These are phyloP conservation scores for Spisula subtruncata DNA, from an alignment of 2,888 invertebrate genomes.

Conservation along the genomic window DNA sequence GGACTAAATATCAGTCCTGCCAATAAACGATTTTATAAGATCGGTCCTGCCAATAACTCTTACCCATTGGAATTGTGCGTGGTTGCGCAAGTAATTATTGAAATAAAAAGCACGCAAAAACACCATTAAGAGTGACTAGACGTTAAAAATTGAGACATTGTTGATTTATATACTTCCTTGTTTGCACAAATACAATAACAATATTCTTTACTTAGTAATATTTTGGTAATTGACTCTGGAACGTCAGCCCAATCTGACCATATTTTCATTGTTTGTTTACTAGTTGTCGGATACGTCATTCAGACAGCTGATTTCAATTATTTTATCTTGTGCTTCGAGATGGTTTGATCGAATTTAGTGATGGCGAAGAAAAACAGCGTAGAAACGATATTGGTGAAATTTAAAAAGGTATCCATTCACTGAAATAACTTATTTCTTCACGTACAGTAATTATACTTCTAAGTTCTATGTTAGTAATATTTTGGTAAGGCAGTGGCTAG, in stretches of 20 bases:
- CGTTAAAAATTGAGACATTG: not conserved
- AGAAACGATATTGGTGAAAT: not conserved
- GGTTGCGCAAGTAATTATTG: conserved; percentile 1
- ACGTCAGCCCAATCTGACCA: not conserved
- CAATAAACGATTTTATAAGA: too few species aligned
- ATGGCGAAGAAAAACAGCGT: conserved; percentile 12
- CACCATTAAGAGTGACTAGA: not conserved
- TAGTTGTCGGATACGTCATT: conserved; percentile 3
- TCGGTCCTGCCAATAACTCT: too few species aligned
- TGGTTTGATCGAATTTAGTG: not conserved
- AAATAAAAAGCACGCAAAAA: not conserved
- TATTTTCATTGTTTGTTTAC: not conserved
- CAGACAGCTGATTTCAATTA: not conserved
- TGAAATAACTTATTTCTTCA: too few species aligned
- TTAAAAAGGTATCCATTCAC: not conserved
- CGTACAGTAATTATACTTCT: too few species aligned
- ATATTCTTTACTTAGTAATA: not conserved
- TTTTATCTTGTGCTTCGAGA: not conserved
- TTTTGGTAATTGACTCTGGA: not conserved
- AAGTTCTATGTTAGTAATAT: too few species aligned
- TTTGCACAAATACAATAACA: not conserved
- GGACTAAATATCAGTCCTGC: too few species aligned
- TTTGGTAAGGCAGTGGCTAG: too few species aligned
- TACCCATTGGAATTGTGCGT: not conserved
- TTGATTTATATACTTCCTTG: not conserved